Evolutionary conservation across 1,140 invertebrate species (phyloP).

Genomic region (Monomorium pharaonis): DNA sequence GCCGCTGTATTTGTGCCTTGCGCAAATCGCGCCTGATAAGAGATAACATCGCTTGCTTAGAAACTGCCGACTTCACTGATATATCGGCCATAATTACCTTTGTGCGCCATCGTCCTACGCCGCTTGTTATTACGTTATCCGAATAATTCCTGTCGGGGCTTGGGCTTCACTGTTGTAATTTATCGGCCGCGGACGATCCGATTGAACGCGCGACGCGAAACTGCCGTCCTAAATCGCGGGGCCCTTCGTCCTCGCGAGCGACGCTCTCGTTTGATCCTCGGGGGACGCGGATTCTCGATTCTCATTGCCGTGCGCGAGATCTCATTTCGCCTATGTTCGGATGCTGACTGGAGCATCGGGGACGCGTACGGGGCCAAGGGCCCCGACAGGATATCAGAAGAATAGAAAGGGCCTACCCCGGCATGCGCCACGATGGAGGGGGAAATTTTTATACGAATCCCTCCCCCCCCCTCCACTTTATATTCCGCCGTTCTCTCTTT

Average conservation of each 20-base stretch:
- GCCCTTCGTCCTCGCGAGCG: slow-evolving; percentile 15
- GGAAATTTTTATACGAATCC: slow-evolving; percentile 77
- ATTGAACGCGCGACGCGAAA: slow-evolving; percentile 27
- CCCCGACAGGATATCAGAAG: slow-evolving; percentile 83
- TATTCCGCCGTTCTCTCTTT: slow-evolving; percentile 29
- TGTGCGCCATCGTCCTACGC: slow-evolving; percentile 55
- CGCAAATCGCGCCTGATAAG: slow-evolving; percentile 43
- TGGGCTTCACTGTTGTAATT: slow-evolving; percentile 6
- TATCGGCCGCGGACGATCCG: not conserved
- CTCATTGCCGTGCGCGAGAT: slow-evolving; percentile 66
- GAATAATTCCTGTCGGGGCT: not conserved
- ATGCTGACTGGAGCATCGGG: slow-evolving; percentile 82
- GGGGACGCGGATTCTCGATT: slow-evolving; percentile 33
- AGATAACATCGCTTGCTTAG: slow-evolving; percentile 23
- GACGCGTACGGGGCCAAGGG: slow-evolving; percentile 64
- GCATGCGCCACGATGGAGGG: slow-evolving; percentile 72
- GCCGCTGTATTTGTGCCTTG: slow-evolving; percentile 19
- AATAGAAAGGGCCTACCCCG: slow-evolving; percentile 84
- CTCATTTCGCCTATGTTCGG: slow-evolving; percentile 82
- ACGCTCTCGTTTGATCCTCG: slow-evolving; percentile 53
- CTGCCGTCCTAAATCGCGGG: not conserved
- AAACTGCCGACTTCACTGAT: slow-evolving; percentile 1
- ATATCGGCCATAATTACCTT: slow-evolving; percentile 61
- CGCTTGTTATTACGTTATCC: not conserved
- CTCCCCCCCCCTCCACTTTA: slow-evolving; percentile 66